phyloP scores from a whole-genome alignment of 2,113 vertebrate species.

The Solenodon paradoxus region DNA sequence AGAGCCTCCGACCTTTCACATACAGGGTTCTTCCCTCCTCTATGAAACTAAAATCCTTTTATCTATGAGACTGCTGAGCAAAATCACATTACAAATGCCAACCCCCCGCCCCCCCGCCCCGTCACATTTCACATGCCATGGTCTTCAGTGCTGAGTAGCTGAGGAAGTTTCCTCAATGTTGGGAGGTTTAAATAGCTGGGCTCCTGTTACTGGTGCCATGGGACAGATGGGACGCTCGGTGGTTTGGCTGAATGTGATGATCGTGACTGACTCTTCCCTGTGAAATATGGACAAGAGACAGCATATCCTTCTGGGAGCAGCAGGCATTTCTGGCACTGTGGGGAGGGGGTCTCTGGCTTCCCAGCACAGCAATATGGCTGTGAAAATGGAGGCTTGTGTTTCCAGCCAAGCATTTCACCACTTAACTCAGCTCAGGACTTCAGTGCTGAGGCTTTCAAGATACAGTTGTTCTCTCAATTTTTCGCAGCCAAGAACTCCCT shows the following conservation, averaged over 20 bases:
- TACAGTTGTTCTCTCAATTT: conserved; percentile 54
- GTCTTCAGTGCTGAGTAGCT: neutral
- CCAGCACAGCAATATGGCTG: neutral
- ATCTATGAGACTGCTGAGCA: neutral
- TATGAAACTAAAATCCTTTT: conserved; percentile 46
- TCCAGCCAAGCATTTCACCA: neutral
- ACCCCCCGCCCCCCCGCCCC: neutral
- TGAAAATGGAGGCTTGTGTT: neutral
- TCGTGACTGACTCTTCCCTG: conserved; percentile 27
- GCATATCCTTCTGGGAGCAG: conserved; percentile 20
- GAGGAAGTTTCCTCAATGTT: neutral
- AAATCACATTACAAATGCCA: conserved; percentile 46
- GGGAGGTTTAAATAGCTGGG: neutral
- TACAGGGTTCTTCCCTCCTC: neutral
- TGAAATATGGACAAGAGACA: conserved; percentile 20
- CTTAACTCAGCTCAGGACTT: neutral
- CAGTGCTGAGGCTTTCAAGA: neutral
- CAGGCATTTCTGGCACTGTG: conserved; percentile 36
- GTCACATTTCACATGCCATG: neutral
- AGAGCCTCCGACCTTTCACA: neutral
- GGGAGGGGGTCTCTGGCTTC: neutral
- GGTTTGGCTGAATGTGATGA: conserved; percentile 26
- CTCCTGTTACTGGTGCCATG: neutral
- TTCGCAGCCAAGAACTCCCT: conserved; percentile 48
- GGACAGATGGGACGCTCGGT: conserved; percentile 55